Evolutionary conservation across 2,113 vertebrate species (phyloP), one percentile per base, ranked within the genome.

Genomic region (Forbesichthys agassizii): DNA sequence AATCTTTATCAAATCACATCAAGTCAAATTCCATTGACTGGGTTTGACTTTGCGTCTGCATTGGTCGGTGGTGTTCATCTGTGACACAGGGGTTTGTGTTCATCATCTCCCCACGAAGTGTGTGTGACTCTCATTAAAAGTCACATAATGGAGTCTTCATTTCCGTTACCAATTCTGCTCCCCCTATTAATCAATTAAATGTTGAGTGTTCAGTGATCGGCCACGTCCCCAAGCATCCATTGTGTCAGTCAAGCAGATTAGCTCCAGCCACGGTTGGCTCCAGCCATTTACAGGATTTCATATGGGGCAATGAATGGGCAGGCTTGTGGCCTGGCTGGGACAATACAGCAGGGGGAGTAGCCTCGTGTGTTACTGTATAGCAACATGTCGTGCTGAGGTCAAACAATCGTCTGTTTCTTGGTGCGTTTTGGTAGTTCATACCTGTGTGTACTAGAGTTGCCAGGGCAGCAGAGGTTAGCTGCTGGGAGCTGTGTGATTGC

Each of bases 161-260:
- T 91, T 91, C 85, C 84, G 68, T 56, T 53, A 70, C 61, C 71
- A 75, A 82, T 77, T 71, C 64, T 57, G 48, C 67, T 69, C 60
- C 56, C 53, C 53, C 71, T 60, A 65, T 42, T 6, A 42, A 69
- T 78, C 61, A 16, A 16, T 16, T 16, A 16, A 16, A 79, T 69
- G 72, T 67, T 78, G 77, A 66, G 69, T 73, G 66, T 66, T 74
- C 54, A 62, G 77, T 71, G 71, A 84, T 83, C 67, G 66, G 55
- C 79, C 66, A 27, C 79, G 74, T 84, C 75, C 27, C 79, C 49
- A 46, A 88, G 84, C 57, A 70, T 70, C 71, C 85, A 90, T 93
- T 91, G 89, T 92, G 81, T 78, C 47, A 46, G 69, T 69, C 80
- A 91, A 91, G 92, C 83, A n/a, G 81, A 92, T 92, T 91, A 91